Evolutionary conservation across 2,113 vertebrate species (phyloP), one percentile per base, ranked within the genome.

Genomic region (Actinemys pallida): DNA sequence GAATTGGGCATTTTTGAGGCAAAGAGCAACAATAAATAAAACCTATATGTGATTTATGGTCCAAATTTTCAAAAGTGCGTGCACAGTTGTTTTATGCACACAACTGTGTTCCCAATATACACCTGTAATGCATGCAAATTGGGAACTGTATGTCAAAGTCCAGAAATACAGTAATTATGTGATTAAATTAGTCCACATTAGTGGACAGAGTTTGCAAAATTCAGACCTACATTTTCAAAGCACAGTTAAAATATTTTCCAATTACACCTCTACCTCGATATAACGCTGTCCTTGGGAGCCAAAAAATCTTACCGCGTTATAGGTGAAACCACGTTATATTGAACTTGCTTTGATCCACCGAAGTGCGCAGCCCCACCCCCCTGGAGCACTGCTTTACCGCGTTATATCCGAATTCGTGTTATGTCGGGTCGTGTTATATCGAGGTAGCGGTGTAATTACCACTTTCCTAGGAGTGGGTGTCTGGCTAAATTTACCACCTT

Each of bases 221-320:
- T 84, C 92, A 95, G 96, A 94, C 84, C 92, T 92, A 87, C 95
- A 87, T 94, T 96, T 96, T 87, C 94, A 95, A 93, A 96, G 90
- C 96, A 79, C 92, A 95, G 96, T 97, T 95, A 93, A 97, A 97
- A 97, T 95, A 97, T 91, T 97, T 95, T 92, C 91, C 96, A 95
- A 96, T 92, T 97, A 45, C 45, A 45, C 45, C 45, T 45, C 45
- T 45, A 45, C 45, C 45, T 45, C 45, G 45, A 45, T 45, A 45
- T 45, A 45, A 45, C 45, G 45, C 45, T 45, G 45, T 45, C 45
- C 45, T 45, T 5, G 45, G 45, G 45, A 45, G 5, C 45, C 45
- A 45, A 45, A 45, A 45, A 45, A 6, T 45, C 45, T 45, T 45
- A 45, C 45, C 2, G 45, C 2, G 45, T 45, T 45, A 45, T 45